Evolutionary conservation across 1,140 invertebrate species (phyloP).

Genomic region (Musca vetustissima): DNA sequence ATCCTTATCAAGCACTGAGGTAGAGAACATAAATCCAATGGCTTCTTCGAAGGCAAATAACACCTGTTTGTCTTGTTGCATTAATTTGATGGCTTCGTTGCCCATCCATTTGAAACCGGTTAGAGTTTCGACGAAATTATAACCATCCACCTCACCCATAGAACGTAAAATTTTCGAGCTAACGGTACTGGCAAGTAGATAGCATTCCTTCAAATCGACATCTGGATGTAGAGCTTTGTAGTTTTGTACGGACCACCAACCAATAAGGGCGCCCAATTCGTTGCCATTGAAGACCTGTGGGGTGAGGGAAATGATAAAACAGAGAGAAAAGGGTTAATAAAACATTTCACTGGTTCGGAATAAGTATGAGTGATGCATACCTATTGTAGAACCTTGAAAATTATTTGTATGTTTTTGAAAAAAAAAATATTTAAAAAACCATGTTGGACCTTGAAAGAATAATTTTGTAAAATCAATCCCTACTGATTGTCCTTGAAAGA

Average conservation of each 20-base stretch:
- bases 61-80: slow-evolving; percentile 70
- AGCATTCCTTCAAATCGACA: slow-evolving; percentile 61
- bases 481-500: too few species aligned
- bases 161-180: slow-evolving; percentile 94
- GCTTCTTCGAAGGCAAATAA: slow-evolving; percentile 96
- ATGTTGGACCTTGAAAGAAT: too few species aligned
- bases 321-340: too few species aligned
- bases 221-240: slow-evolving; percentile 60
- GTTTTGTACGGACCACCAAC: slow-evolving; percentile 85
- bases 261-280: slow-evolving; percentile 91
- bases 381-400: too few species aligned
- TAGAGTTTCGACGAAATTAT: slow-evolving; percentile 88
- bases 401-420: too few species aligned
- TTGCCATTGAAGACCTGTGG: slow-evolving; percentile 85
- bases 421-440: too few species aligned
- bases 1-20: slow-evolving; percentile 90
- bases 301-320: too few species aligned
- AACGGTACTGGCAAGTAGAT: slow-evolving; percentile 92
- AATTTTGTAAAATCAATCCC: too few species aligned
- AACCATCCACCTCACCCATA: slow-evolving; percentile 81
- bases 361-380: too few species aligned
- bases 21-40: slow-evolving; percentile 93
- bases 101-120: slow-evolving; percentile 99
- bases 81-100: slow-evolving; percentile 78
- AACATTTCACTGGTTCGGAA: too few species aligned